Percentiles rank a stretch among this genome's conserved stretches.
These are phyloP conservation scores for Sebastes jordani DNA, from an alignment of 2,797 vertebrate genomes.

Conservation along the genomic window DNA sequence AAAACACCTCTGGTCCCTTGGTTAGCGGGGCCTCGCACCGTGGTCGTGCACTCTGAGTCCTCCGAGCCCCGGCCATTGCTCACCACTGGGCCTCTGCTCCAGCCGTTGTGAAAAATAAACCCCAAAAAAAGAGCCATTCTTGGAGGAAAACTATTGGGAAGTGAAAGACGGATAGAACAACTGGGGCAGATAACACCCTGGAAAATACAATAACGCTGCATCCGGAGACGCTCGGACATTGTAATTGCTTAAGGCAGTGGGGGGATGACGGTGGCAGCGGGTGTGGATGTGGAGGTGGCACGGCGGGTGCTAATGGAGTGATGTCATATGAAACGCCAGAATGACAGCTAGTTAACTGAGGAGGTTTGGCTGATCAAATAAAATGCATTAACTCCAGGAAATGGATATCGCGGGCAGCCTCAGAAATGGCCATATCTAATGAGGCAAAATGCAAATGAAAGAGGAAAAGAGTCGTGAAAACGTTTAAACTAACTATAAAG, in stretches of 20 bases:
- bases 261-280: slow-evolving; percentile 39
- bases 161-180: slow-evolving; percentile 74
- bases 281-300: slow-evolving; percentile 51
- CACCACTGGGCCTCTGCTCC: slow-evolving; percentile 74
- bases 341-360: slow-evolving; percentile 77
- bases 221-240: slow-evolving; percentile 55
- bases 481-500: slow-evolving; percentile 83
- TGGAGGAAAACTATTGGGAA: slow-evolving; percentile 64
- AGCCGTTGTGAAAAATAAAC: slow-evolving; percentile 71
- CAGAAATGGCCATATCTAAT: slow-evolving; percentile 80
- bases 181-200: slow-evolving; percentile 61
- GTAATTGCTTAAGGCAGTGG: slow-evolving; percentile 64
- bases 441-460: slow-evolving; percentile 84
- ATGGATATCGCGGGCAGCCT: slow-evolving; percentile 64
- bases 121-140: slow-evolving; percentile 55
- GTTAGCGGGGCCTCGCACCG: slow-evolving; percentile 67
- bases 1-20: slow-evolving; percentile 85
- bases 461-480: slow-evolving; percentile 75
- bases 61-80: slow-evolving; percentile 60
- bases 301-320: slow-evolving; percentile 73
- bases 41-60: slow-evolving; percentile 71
- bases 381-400: slow-evolving; percentile 81
- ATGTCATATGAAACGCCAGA: slow-evolving; percentile 72
- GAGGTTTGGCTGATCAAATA: slow-evolving; percentile 80
- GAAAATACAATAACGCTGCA: slow-evolving; percentile 63